Conservation (phyloP, 2,113 vertebrate species). For the Ascaphus truei region DNA sequence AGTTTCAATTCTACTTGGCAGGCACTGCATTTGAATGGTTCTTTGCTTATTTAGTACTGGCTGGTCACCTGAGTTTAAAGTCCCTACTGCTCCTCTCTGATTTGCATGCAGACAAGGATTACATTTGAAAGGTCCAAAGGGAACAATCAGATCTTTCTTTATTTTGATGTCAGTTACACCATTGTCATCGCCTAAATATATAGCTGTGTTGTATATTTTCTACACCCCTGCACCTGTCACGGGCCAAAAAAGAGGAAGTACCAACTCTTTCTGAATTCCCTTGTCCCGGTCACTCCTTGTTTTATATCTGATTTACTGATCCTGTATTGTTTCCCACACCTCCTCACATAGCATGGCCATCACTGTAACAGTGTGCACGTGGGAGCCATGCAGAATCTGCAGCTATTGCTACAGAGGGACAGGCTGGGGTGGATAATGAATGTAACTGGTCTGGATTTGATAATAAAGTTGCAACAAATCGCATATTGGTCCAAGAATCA, state of each 20-base stretch:
- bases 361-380: too few relatives aligned
- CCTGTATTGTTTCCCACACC: not conserved
- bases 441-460: too few relatives aligned
- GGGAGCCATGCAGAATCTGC: too few relatives aligned
- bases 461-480: too few relatives aligned
- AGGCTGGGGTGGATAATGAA: too few relatives aligned
- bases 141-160: not conserved
- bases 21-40: too few relatives aligned
- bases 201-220: not conserved
- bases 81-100: not conserved
- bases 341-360: not conserved
- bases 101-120: not conserved
- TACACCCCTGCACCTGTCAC: not conserved
- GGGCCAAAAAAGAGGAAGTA: constrained; percentile 10
- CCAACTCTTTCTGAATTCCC: not conserved
- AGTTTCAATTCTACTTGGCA: too few relatives aligned
- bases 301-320: not conserved
- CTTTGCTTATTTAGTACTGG: too few relatives aligned
- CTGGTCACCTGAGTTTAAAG: not conserved
- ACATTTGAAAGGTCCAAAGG: not conserved
- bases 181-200: not conserved
- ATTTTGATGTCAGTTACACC: not conserved
- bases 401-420: too few relatives aligned
- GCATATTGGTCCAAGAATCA: too few relatives aligned
- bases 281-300: not conserved